Conservation (phyloP, 2,888 invertebrate genomes). For the Shargacucullia verbasci region DNA sequence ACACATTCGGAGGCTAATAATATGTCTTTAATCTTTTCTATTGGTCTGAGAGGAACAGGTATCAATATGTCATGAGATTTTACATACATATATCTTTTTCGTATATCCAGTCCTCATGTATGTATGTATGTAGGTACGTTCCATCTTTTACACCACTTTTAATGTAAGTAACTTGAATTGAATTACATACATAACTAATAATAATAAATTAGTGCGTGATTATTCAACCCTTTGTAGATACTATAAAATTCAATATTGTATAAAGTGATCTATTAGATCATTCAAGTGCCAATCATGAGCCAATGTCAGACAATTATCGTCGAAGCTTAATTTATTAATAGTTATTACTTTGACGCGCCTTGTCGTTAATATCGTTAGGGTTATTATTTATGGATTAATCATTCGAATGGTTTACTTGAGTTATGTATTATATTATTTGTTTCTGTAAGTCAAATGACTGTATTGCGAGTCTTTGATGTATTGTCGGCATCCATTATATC, state of each 20-base stretch:
- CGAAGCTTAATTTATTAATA: slow-evolving; percentile 17
- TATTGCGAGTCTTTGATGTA: background rate
- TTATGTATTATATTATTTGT: background rate
- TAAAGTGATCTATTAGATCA: slow-evolving; percentile 24
- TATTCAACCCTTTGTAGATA: too few species aligned
- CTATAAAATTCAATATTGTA: background rate
- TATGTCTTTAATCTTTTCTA: too few species aligned
- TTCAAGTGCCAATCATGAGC: slow-evolving; percentile 43
- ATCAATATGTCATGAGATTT: too few species aligned
- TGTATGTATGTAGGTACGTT: too few species aligned
- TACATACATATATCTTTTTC: too few species aligned
- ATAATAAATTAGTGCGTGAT: too few species aligned
- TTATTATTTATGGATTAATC: slow-evolving; percentile 15
- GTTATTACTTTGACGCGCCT: slow-evolving; percentile 16
- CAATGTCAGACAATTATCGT: slow-evolving; percentile 22
- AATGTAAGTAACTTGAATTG: too few species aligned
- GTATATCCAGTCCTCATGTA: too few species aligned
- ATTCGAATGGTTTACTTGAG: background rate
- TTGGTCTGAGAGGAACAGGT: too few species aligned
- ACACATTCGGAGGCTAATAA: too few species aligned
- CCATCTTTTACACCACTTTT: too few species aligned
- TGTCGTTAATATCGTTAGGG: slow-evolving; percentile 7
- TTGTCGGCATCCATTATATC: background rate
- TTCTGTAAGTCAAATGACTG: background rate
- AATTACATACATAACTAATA: too few species aligned